phyloP scores from a whole-genome alignment of 1,140 invertebrate species.

The Drosophila albomicans region DNA sequence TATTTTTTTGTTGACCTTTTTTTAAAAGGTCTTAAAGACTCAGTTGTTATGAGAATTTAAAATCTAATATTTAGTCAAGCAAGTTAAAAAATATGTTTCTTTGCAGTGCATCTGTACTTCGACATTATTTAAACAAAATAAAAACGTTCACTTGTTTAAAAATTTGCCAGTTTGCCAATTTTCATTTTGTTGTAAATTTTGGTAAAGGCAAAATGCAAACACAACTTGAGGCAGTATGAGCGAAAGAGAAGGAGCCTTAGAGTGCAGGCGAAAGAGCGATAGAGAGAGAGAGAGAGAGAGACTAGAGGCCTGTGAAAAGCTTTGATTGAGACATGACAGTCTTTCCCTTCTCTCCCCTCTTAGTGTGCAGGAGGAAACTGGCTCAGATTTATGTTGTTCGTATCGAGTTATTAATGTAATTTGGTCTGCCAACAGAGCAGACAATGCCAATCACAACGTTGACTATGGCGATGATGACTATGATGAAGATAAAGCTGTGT shows the following conservation, averaged over 20 bases:
- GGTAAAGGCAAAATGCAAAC: slow-evolving; percentile 37
- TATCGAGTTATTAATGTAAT: slow-evolving; percentile 79
- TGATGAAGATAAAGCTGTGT: slow-evolving; percentile 6
- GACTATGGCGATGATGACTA: slow-evolving; percentile 8
- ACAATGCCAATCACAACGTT: slow-evolving; percentile 50
- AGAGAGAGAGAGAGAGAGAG: not conserved
- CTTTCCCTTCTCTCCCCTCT: not conserved
- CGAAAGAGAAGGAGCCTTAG: not conserved
- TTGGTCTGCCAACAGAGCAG: slow-evolving; percentile 62
- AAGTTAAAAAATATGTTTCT: not conserved
- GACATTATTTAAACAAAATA: not conserved
- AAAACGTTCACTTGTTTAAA: slow-evolving; percentile 24
- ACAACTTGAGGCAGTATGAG: slow-evolving; percentile 9
- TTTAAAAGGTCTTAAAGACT: no score
- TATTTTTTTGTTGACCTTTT: no score
- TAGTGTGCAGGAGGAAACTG: slow-evolving; percentile 24
- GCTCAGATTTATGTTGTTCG: slow-evolving; percentile 59
- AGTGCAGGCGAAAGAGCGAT: not conserved
- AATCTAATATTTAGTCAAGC: no score
- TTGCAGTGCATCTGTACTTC: slow-evolving; percentile 12
- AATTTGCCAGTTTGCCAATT: slow-evolving; percentile 52
- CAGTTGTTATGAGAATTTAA: no score
- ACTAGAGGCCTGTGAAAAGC: not conserved
- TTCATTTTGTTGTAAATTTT: slow-evolving; percentile 46
- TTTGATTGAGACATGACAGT: slow-evolving; percentile 55